phyloP scores from a whole-genome alignment of 2,113 vertebrate species.

The Microtus montanus region DNA sequence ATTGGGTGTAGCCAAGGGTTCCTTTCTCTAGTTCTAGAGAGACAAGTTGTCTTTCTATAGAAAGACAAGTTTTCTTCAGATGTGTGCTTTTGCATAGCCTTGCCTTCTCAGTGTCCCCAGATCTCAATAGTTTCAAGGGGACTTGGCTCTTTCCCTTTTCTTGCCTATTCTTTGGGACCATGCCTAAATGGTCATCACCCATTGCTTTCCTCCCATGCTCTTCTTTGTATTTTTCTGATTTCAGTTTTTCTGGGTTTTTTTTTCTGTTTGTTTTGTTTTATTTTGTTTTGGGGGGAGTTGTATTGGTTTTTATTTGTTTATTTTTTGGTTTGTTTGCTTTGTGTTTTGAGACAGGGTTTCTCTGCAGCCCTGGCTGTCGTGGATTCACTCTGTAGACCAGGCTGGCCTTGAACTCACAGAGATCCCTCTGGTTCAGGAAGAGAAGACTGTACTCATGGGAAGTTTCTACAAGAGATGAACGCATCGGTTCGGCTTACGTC shows the following conservation, averaged over 20 bases:
- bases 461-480: background rate
- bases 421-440: background rate
- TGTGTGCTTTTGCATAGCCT: background rate
- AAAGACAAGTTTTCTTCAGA: background rate
- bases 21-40: background rate
- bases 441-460: background rate
- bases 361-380: background rate
- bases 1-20: background rate
- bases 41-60: background rate
- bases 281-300: too few relatives aligned
- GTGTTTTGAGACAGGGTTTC: background rate
- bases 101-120: background rate
- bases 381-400: background rate
- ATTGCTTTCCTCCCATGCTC: background rate
- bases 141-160: background rate
- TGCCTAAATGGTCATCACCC: background rate
- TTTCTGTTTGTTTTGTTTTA: background rate
- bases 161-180: background rate
- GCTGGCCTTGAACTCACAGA: background rate
- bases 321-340: too few relatives aligned
- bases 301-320: too few relatives aligned
- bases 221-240: background rate
- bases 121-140: background rate
- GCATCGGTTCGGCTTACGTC: background rate
- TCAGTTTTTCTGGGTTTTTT: background rate